phyloP scores from a whole-genome alignment of 2,113 vertebrate genomes.

The Perognathus longimembris region DNA sequence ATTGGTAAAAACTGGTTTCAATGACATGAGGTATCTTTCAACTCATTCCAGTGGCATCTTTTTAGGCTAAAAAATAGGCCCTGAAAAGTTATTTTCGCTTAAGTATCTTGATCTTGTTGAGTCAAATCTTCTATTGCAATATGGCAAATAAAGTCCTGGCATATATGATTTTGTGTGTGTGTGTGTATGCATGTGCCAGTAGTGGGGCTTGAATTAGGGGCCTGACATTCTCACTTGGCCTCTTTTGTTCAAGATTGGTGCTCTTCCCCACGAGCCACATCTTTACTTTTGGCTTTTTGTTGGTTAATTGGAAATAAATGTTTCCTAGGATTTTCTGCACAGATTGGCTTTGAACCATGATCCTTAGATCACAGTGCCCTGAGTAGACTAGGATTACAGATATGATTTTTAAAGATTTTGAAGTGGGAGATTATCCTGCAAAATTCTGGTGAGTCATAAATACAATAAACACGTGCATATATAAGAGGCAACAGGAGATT shows the following conservation, averaged over 20 bases:
- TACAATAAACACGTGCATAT: not conserved
- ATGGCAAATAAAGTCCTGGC: not conserved
- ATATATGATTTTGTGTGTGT: not conserved
- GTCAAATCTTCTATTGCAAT: not conserved
- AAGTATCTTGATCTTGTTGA: not conserved
- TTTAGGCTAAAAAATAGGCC: not conserved
- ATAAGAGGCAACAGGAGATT: not conserved
- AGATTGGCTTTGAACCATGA: too few relatives aligned
- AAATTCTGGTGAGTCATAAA: not conserved
- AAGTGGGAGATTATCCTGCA: not conserved
- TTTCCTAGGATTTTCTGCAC: too few relatives aligned
- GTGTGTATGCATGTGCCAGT: too few relatives aligned
- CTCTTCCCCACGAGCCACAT: too few relatives aligned
- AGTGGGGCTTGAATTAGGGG: too few relatives aligned
- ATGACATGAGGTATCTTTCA: not conserved
- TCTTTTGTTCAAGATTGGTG: too few relatives aligned
- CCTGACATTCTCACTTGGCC: too few relatives aligned
- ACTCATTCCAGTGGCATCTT: not conserved
- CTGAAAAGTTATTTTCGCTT: not conserved
- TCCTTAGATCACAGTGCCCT: too few relatives aligned
- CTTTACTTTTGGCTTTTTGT: too few relatives aligned
- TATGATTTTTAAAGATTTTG: slow-evolving; percentile 10
- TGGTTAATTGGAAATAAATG: too few relatives aligned
- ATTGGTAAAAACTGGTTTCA: not conserved
- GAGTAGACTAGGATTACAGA: not conserved